Evolutionary conservation across 2,113 vertebrate genomes (phyloP).

Genomic region (Genyomyrus donnyi): DNA sequence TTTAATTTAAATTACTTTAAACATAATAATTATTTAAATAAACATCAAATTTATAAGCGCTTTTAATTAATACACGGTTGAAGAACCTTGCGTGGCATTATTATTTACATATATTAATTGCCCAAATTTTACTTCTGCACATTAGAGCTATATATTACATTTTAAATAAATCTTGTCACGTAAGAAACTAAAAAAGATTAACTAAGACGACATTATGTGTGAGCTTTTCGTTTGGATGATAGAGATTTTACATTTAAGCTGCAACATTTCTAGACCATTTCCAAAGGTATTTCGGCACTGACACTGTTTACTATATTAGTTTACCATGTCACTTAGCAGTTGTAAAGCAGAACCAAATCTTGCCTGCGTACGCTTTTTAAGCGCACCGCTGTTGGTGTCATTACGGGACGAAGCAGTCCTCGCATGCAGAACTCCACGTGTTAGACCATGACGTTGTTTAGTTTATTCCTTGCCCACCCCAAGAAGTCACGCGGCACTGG

Average conservation of each 20-base stretch:
- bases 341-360: not conserved
- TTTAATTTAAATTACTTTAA: not conserved
- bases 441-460: conserved; percentile 46
- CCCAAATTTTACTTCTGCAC: not conserved
- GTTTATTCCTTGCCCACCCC: conserved; percentile 7
- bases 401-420: conserved; percentile 39
- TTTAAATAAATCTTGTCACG: not conserved
- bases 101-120: not conserved
- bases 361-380: not conserved
- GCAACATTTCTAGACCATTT: not conserved
- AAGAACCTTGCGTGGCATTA: not conserved
- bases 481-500: conserved; percentile 46
- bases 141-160: not conserved
- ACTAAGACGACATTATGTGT: not conserved
- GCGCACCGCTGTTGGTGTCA: not conserved
- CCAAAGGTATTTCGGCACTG: not conserved
- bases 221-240: not conserved
- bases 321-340: not conserved
- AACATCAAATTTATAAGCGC: not conserved
- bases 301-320: not conserved
- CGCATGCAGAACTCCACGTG: conserved; percentile 57
- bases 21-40: not conserved
- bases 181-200: not conserved
- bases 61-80: not conserved
- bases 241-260: not conserved